phyloP scores from a whole-genome alignment of 2,113 vertebrate species.

The Circaetus cinerascens region DNA sequence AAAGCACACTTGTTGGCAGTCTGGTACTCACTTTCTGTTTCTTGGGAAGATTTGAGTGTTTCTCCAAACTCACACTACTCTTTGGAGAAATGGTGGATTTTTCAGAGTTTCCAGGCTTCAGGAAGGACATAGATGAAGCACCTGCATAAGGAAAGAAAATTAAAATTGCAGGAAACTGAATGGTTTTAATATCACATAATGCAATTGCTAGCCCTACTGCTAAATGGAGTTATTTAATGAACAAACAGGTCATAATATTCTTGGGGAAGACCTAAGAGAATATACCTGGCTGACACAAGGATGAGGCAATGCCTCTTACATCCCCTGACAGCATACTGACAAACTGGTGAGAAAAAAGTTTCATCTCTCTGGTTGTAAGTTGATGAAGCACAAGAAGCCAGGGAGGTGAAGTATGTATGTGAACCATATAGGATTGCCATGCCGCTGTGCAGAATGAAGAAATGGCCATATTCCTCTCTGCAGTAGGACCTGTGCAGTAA shows the following conservation, averaged over 20 bases:
- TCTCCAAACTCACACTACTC: neutral
- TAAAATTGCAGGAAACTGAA: neutral
- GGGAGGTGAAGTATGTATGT: neutral
- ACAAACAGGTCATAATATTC: neutral
- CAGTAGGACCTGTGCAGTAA: neutral
- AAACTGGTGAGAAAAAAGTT: neutral
- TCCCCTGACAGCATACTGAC: neutral
- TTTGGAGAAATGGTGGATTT: neutral
- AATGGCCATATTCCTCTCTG: neutral
- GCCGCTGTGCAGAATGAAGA: neutral
- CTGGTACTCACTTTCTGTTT: constrained; percentile 32
- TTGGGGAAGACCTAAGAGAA: neutral
- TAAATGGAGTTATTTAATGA: neutral
- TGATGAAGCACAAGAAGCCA: neutral
- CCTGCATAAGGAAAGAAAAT: neutral
- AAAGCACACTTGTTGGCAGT: neutral
- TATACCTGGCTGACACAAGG: neutral
- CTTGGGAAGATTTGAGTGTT: neutral
- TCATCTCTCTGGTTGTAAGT: neutral
- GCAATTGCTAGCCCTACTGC: neutral
- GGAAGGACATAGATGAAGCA: neutral
- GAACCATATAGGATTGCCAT: neutral
- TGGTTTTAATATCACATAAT: neutral
- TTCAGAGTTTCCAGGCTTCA: neutral
- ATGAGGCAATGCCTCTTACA: neutral